Base-by-base conservation (phyloP, 2,888 invertebrate genomes). In the Trilocha varians region DNA sequence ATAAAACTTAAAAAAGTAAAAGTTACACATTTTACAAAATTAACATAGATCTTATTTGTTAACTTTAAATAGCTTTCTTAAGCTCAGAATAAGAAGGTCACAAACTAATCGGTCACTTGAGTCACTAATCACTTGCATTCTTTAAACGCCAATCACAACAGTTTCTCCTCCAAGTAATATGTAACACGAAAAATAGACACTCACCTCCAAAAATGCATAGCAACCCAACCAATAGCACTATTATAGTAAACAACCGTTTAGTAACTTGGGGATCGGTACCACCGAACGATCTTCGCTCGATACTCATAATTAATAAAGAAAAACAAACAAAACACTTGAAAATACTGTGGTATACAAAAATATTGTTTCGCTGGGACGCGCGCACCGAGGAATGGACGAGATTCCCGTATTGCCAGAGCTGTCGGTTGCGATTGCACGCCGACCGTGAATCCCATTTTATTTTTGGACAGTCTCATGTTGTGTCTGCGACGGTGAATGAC, bases 181-280 rank as follows among this genome's bases (percentile, higher is more conserved):
- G n/a, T n/a, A n/a, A n/a, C n/a, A n/a, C n/a, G n/a, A n/a, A n/a
- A 25, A 25, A 43, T 16, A 15, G 9, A 11, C 17, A 38, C 71
- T 71, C 59, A 84, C 85, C 83, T 70, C 76, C 84, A 42, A 79
- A 72, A 41, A 83, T 55, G 55, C 79, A 78, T 34, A 78, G 48
- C 16, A 78, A 55, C 38, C 78, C 82, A 33, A 78, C 64, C 44
- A 78, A 64, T 37, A 80, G 52, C 47, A 77, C 71, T 2, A 83
- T 51, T 5, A 74, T 68, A 0, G 73, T 65, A 48, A 73, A 73
- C 16, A 83, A 59, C 2, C 79, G 64, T 46, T 69, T 74, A 17
- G 75, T 76, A 44, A 78, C 79, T 39, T 73, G 71, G 11, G 77
- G 70, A 37, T 66, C 62, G 3, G 68, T 63, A 32, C 70, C 76